These are phyloP conservation scores for Leucoma salicis DNA, from an alignment of 2,888 invertebrate genomes.

Conservation along the genomic window DNA sequence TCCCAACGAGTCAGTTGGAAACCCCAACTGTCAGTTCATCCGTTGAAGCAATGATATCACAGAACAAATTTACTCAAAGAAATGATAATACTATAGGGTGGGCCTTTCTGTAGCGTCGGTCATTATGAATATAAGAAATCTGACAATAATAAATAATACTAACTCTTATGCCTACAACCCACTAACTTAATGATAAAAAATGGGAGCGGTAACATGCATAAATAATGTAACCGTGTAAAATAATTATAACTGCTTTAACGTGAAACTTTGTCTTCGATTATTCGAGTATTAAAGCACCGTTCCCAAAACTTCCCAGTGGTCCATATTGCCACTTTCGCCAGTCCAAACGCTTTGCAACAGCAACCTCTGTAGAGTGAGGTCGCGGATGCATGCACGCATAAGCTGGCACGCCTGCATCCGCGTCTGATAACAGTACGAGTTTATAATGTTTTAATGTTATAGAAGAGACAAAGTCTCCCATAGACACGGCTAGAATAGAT, in stretches of 20 bases:
- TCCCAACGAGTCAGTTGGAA: slow-evolving; percentile 33
- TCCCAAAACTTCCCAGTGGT: too few species aligned
- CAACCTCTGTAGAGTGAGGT: slow-evolving; percentile 22
- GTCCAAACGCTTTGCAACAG: slow-evolving; percentile 22
- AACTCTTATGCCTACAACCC: slow-evolving; percentile 47
- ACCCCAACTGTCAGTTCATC: slow-evolving; percentile 13
- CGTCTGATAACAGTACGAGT: slow-evolving; percentile 49
- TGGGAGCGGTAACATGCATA: slow-evolving; percentile 30
- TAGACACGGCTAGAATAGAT: slow-evolving; percentile 80
- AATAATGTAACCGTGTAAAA: slow-evolving; percentile 8
- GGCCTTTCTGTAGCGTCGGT: slow-evolving; percentile 54
- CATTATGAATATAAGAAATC: slow-evolving; percentile 69
- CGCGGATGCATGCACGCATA: slow-evolving; percentile 12
- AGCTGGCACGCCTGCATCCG: slow-evolving; percentile 19
- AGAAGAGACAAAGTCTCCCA: slow-evolving; percentile 73
- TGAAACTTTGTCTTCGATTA: slow-evolving; percentile 14
- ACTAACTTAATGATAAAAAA: slow-evolving; percentile 22
- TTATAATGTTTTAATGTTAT: slow-evolving; percentile 72
- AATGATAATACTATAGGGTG: slow-evolving; percentile 63
- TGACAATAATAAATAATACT: slow-evolving; percentile 77
- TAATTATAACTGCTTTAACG: slow-evolving; percentile 9
- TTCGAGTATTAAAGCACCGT: slow-evolving; percentile 19
- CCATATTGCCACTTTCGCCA: too few species aligned
- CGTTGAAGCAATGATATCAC: slow-evolving; percentile 53
- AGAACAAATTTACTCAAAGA: too few species aligned